Percentiles rank a stretch among this genome's conserved stretches.
Evolutionary conservation across 2,888 invertebrate genomes (phyloP).

Genomic region (Agrilus biguttatus): DNA sequence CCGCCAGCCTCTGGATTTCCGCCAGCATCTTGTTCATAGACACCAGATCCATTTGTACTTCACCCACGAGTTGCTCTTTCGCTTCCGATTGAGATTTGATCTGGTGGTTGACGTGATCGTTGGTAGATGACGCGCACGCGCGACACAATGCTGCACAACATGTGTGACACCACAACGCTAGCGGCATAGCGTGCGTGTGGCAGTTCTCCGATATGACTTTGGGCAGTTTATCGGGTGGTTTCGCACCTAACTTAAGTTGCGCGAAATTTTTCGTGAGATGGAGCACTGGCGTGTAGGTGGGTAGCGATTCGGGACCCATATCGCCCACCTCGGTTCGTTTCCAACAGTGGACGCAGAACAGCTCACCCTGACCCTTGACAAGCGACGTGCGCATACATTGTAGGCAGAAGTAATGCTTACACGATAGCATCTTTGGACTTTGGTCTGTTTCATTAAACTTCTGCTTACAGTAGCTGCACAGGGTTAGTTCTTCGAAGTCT

Average conservation of each 20-base stretch:
- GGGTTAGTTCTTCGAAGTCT: slow-evolving; percentile 59
- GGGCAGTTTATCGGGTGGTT: slow-evolving; percentile 29
- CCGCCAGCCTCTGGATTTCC: slow-evolving; percentile 54
- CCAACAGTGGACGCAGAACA: slow-evolving; percentile 62
- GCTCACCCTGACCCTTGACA: slow-evolving; percentile 46
- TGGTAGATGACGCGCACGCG: slow-evolving; percentile 45
- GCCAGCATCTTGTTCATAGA: slow-evolving; percentile 54
- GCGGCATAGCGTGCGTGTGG: slow-evolving; percentile 57
- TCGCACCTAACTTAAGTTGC: slow-evolving; percentile 39
- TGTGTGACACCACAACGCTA: slow-evolving; percentile 54
- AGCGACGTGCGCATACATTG: slow-evolving; percentile 55
- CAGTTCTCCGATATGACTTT: slow-evolving; percentile 44
- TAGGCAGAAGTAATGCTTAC: slow-evolving; percentile 66
- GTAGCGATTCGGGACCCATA: slow-evolving; percentile 50
- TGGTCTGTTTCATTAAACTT: slow-evolving; percentile 60
- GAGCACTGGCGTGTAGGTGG: slow-evolving; percentile 52
- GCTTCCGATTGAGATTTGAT: slow-evolving; percentile 53
- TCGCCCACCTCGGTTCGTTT: slow-evolving; percentile 56
- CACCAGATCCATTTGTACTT: slow-evolving; percentile 50
- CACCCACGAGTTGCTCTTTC: slow-evolving; percentile 48
- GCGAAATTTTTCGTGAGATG: slow-evolving; percentile 50
- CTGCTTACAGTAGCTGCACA: slow-evolving; percentile 62
- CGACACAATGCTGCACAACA: slow-evolving; percentile 50
- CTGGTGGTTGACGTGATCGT: slow-evolving; percentile 51
- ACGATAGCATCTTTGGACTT: slow-evolving; percentile 57